A percentile compares a stretch with the other conserved stretches of the same genome.
phyloP scores from a whole-genome alignment of 2,113 vertebrate genomes.

The Petrocephalus microphthalmus region DNA sequence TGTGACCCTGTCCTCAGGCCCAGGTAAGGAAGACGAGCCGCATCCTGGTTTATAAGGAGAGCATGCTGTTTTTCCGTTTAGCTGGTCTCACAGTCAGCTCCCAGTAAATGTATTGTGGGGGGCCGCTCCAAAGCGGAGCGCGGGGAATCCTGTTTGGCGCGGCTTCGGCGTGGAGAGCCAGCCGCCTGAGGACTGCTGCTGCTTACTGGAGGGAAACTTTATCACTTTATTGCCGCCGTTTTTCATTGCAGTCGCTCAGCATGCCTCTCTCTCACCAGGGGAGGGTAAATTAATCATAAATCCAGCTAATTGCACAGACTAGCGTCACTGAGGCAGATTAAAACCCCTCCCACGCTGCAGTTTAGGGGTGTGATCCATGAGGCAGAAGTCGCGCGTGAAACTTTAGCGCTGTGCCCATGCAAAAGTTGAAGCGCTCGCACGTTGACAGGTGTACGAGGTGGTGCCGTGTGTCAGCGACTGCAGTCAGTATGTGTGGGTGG shows the following conservation, averaged over 20 bases:
- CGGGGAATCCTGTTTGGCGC: not conserved
- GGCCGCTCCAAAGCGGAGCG: not conserved
- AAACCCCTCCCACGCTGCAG: not conserved
- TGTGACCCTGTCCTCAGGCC: slow-evolving; percentile 11
- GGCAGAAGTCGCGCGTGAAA: not conserved
- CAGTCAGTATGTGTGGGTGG: slow-evolving; percentile 83
- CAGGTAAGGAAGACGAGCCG: slow-evolving; percentile 6
- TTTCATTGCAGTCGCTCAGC: not conserved
- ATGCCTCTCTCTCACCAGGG: not conserved
- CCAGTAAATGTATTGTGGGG: not conserved
- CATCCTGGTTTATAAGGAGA: not conserved
- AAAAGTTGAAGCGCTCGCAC: not conserved
- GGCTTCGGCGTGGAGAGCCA: not conserved
- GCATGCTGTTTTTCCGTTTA: not conserved
- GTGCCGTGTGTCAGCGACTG: slow-evolving; percentile 94
- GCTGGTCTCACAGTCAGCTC: not conserved
- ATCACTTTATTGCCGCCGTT: not conserved
- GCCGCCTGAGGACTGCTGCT: not conserved
- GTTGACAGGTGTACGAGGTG: slow-evolving; percentile 82
- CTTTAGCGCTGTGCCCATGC: not conserved
- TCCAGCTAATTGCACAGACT: not conserved
- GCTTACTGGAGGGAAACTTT: not conserved
- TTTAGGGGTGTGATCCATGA: not conserved
- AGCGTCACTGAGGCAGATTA: not conserved
- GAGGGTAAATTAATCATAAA: not conserved